Conservation (phyloP, 1,140 invertebrate species). For the Eumaeus atala region DNA sequence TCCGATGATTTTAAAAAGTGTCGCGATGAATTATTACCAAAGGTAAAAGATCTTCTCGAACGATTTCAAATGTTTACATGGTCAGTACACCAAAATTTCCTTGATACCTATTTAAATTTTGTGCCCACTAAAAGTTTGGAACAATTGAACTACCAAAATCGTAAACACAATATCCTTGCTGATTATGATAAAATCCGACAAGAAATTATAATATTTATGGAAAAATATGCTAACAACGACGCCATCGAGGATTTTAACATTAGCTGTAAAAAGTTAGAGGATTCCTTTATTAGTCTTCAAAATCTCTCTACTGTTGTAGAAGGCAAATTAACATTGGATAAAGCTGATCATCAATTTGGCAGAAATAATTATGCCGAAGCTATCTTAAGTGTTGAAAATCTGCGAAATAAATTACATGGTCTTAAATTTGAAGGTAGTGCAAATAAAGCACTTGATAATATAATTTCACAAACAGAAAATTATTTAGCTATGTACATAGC, state of each 20-base stretch:
- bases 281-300: conserved; percentile 33
- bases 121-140: conserved; percentile 55
- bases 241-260: conserved; percentile 43
- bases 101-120: conserved; percentile 53
- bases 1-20: conserved; percentile 43
- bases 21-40: conserved; percentile 39
- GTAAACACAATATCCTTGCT: conserved; percentile 43
- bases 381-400: conserved; percentile 41
- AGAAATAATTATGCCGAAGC: conserved; percentile 54
- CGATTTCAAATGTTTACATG: conserved; percentile 54
- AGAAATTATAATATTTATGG: conserved; percentile 32
- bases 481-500: conserved; percentile 50
- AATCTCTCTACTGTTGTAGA: conserved; percentile 47
- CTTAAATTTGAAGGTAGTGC: conserved; percentile 50
- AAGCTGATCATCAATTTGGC: conserved; percentile 48
- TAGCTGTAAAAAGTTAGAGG: conserved; percentile 39
- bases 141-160: conserved; percentile 56
- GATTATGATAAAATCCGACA: conserved; percentile 38
- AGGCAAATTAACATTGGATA: conserved; percentile 40
- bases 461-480: conserved; percentile 46
- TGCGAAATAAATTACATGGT: conserved; percentile 37
- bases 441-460: conserved; percentile 37
- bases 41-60: conserved; percentile 50
- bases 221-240: conserved; percentile 29
- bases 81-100: conserved; percentile 55